Evolutionary conservation across 2,888 invertebrate species (phyloP).

Genomic region (Aphodius granarius): DNA sequence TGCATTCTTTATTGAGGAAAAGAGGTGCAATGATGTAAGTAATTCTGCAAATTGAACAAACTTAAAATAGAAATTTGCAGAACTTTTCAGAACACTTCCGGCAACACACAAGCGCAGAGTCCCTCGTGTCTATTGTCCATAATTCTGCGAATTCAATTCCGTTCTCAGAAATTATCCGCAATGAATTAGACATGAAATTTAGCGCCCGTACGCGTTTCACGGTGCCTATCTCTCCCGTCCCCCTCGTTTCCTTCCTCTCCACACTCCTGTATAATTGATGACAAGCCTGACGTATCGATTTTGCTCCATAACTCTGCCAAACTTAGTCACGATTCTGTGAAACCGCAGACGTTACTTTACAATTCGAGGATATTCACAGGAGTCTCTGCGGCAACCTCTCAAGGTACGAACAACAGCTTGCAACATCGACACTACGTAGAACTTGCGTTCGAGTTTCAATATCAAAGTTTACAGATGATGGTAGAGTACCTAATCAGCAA

Average conservation of each 20-base stretch:
- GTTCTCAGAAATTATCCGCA: background rate
- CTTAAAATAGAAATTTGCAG: background rate
- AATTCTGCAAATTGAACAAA: background rate
- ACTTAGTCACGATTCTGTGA: background rate
- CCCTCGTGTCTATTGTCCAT: background rate
- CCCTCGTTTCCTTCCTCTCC: background rate
- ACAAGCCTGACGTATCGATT: background rate
- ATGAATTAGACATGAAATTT: background rate
- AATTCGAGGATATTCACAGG: background rate
- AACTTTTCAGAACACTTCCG: background rate
- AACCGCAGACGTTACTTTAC: background rate
- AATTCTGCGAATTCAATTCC: background rate
- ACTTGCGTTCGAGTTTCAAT: constrained; percentile 8
- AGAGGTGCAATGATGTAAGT: too few species aligned
- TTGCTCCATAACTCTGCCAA: background rate
- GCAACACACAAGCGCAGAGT: background rate
- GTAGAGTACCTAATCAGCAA: background rate
- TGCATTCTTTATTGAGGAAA: too few species aligned
- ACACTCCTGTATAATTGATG: background rate
- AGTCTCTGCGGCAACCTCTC: background rate
- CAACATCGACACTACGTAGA: constrained; percentile 2
- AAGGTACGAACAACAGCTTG: background rate
- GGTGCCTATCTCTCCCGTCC: background rate
- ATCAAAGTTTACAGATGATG: constrained; percentile 3
- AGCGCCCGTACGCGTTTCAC: background rate